A percentile compares a stretch with the other conserved stretches of the same genome.
phyloP scores from a whole-genome alignment of 2,113 vertebrate species.

The Tenebrosternarchus preto region DNA sequence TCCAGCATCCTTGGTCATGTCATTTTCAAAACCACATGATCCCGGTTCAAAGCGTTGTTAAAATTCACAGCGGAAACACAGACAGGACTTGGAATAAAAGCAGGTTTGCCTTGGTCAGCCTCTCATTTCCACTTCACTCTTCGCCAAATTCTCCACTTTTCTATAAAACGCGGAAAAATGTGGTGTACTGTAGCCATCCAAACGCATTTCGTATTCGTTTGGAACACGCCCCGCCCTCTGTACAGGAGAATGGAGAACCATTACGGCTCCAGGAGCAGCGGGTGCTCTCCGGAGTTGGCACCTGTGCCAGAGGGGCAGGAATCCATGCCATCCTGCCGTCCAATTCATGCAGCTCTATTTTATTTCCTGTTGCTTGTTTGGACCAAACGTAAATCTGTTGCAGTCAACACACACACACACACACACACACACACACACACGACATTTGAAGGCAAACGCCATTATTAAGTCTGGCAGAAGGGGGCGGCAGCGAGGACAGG shows the following conservation, averaged over 20 bases:
- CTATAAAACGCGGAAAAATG: too few species aligned
- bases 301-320: neutral
- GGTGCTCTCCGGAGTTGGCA: conserved; percentile 2
- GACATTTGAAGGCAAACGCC: conserved; percentile 28
- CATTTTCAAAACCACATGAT: too few species aligned
- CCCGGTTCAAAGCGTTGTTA: too few species aligned
- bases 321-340: neutral
- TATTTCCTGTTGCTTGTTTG: conserved; percentile 35
- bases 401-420: conserved; percentile 9
- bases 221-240: neutral
- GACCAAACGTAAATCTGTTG: conserved; percentile 49
- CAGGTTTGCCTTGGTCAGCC: too few species aligned
- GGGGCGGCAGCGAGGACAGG: neutral
- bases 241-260: neutral
- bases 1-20: too few species aligned
- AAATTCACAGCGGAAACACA: too few species aligned
- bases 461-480: conserved; percentile 43
- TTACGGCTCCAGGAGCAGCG: conserved; percentile 42
- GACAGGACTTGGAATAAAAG: too few species aligned
- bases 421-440: neutral
- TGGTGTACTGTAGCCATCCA: too few species aligned
- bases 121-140: too few species aligned
- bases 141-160: too few species aligned
- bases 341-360: neutral
- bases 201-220: too few species aligned